phyloP scores from a whole-genome alignment of 2,113 vertebrate genomes.

The Eonycteris spelaea region DNA sequence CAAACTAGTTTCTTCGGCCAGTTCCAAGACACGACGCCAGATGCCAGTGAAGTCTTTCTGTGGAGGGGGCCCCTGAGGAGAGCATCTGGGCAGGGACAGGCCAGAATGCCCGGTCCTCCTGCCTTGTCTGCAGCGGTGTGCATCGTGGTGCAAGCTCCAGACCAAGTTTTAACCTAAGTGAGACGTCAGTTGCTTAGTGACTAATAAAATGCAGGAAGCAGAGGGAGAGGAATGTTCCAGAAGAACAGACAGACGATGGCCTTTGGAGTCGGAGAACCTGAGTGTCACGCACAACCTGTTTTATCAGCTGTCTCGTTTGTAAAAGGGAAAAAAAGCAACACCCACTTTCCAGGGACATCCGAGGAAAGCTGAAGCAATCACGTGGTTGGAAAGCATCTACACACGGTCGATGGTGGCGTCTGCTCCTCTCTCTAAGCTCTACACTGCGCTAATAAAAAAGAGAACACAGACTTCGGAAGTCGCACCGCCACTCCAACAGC shows the following conservation, averaged over 20 bases:
- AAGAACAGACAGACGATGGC: background rate
- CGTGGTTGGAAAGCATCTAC: background rate
- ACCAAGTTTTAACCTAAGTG: background rate
- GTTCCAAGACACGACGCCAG: fast-evolving
- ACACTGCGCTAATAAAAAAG: background rate
- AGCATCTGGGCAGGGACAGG: background rate
- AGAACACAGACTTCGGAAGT: background rate
- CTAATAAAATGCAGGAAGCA: background rate
- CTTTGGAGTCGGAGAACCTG: background rate
- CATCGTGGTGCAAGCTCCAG: fast-evolving
- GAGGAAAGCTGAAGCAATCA: fast-evolving
- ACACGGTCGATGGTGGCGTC: fast-evolving
- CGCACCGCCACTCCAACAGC: background rate
- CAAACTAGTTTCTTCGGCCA: background rate
- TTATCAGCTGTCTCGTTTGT: background rate
- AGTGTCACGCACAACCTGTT: background rate
- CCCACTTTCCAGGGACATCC: background rate
- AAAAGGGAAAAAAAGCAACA: background rate
- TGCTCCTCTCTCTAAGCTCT: background rate
- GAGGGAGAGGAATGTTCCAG: background rate
- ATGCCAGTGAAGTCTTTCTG: background rate
- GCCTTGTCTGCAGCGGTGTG: fast-evolving
- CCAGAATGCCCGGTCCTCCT: fast-evolving
- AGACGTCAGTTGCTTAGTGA: too few relatives aligned
- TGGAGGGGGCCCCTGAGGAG: background rate